These are phyloP conservation scores for Actias luna DNA, from an alignment of 2,888 invertebrate species.

Conservation along the genomic window DNA sequence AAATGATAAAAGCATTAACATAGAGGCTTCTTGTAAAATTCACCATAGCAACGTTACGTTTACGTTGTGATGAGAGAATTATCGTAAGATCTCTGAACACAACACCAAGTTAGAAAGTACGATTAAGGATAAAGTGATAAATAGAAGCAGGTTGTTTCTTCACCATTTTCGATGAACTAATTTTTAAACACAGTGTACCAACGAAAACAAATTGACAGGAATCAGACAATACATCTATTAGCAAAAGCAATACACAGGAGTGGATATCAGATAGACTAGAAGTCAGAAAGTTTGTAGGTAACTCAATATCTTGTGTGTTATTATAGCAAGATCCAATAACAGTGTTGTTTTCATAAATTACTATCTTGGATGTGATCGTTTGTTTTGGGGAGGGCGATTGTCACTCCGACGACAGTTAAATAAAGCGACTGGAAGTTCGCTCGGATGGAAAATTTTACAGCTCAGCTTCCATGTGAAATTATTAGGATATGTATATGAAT, in stretches of 20 bases:
- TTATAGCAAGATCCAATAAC: slow-evolving; percentile 18
- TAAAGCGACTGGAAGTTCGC: slow-evolving; percentile 17
- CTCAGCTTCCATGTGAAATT: slow-evolving; percentile 73
- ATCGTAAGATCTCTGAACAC: not conserved
- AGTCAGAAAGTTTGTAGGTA: slow-evolving; percentile 19
- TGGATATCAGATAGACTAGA: slow-evolving; percentile 44
- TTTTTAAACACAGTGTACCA: slow-evolving; percentile 45
- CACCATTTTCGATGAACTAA: slow-evolving; percentile 69
- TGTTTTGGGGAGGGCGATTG: slow-evolving; percentile 75
- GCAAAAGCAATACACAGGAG: slow-evolving; percentile 66
- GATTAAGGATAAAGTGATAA: not conserved
- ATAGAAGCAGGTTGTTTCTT: slow-evolving; percentile 34
- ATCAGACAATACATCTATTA: slow-evolving; percentile 50
- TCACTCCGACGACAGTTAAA: slow-evolving; percentile 64
- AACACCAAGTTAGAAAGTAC: slow-evolving; percentile 8
- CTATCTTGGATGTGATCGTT: slow-evolving; percentile 30
- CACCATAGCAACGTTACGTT: slow-evolving; percentile 20
- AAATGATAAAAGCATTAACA: not conserved
- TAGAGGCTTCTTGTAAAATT: slow-evolving; percentile 36
- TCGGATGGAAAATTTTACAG: slow-evolving; percentile 55
- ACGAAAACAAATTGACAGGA: slow-evolving; percentile 66
- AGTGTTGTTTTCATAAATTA: not conserved
- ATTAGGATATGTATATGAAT: slow-evolving; percentile 52
- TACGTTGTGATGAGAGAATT: slow-evolving; percentile 4
- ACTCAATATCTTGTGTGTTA: slow-evolving; percentile 32